Evolutionary conservation across 2,797 vertebrate species (phyloP).

Genomic region (Malacoraja senta): DNA sequence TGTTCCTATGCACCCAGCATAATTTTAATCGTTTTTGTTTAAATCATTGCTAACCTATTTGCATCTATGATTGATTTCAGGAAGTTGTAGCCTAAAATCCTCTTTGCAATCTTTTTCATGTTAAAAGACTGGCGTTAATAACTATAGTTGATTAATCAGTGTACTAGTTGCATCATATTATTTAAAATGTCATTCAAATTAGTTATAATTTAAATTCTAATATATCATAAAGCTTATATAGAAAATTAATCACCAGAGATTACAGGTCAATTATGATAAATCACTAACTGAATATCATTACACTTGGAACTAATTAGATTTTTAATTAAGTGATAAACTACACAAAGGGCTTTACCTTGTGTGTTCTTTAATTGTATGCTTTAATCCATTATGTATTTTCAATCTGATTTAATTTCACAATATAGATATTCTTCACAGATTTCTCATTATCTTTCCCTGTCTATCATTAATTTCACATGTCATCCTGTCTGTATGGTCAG

Average conservation of each 20-base stretch:
- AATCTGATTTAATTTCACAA: neutral
- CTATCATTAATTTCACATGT: neutral
- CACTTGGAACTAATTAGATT: slow-evolving; percentile 27
- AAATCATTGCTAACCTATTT: neutral
- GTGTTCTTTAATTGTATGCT: neutral
- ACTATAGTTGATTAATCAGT: slow-evolving; percentile 18
- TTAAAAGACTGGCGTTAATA: slow-evolving; percentile 12
- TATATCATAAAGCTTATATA: slow-evolving; percentile 25
- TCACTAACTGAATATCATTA: slow-evolving; percentile 19
- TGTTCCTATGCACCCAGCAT: neutral
- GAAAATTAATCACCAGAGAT: slow-evolving; percentile 35
- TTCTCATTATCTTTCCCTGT: neutral
- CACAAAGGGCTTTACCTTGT: slow-evolving; percentile 19
- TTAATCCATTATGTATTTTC: neutral
- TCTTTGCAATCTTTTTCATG: neutral
- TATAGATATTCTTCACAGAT: neutral
- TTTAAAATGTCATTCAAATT: slow-evolving; percentile 27
- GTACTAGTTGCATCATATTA: slow-evolving; percentile 15
- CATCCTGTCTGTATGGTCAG: neutral
- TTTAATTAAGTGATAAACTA: slow-evolving; percentile 32
- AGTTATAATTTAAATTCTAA: slow-evolving; percentile 27
- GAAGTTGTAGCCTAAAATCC: slow-evolving; percentile 1
- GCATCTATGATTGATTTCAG: slow-evolving; percentile 16
- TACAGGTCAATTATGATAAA: slow-evolving; percentile 25
- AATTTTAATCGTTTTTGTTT: neutral